Evolutionary conservation across 2,113 vertebrate genomes (phyloP).

Genomic region (Accipiter cooperii): DNA sequence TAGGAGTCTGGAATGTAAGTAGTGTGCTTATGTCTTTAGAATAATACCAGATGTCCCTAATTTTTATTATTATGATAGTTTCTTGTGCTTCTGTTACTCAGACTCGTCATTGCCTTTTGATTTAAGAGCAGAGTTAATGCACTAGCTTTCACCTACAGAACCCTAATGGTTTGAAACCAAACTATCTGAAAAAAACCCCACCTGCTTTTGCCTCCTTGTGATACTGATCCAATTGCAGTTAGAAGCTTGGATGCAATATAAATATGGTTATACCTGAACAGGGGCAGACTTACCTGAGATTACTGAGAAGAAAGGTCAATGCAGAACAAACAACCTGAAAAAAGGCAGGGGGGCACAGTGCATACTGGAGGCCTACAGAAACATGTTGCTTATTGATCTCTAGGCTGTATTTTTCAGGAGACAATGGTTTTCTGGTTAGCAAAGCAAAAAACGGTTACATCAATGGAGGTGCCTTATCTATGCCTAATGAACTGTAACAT

Average conservation of each 20-base stretch:
- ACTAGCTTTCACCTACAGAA: background rate
- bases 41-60: background rate
- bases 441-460: background rate
- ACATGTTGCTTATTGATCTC: background rate
- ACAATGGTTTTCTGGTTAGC: background rate
- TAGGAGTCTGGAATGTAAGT: background rate
- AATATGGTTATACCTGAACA: background rate
- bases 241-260: background rate
- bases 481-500: background rate
- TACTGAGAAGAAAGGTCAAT: background rate
- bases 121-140: background rate
- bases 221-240: background rate
- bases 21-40: background rate
- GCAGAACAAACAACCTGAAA: background rate
- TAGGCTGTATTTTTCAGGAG: background rate
- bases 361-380: background rate
- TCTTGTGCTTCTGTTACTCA: background rate
- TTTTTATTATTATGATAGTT: background rate
- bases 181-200: fast-evolving
- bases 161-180: background rate
- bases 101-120: background rate
- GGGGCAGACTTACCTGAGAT: background rate
- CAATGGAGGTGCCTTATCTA: background rate
- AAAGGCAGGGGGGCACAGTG: background rate
- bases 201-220: background rate